Evolutionary conservation across 2,797 vertebrate genomes (phyloP).

Genomic region (Calcarius lapponicus): DNA sequence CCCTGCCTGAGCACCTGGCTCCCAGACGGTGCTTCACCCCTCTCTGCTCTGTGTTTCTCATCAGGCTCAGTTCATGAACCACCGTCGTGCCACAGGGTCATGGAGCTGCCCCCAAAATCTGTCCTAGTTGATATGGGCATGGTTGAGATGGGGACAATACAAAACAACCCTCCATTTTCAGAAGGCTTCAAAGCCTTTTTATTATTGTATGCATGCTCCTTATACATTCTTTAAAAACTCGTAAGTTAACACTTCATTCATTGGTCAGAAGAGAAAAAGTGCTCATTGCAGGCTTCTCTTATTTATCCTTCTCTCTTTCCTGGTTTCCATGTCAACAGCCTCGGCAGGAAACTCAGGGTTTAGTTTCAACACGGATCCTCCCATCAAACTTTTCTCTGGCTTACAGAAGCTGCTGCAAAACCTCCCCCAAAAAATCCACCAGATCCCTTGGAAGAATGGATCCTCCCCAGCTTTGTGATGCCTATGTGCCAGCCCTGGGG

Average conservation of each 20-base stretch:
- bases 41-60: not conserved
- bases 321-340: not conserved
- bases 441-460: not conserved
- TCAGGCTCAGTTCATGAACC: not conserved
- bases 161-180: not conserved
- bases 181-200: not conserved
- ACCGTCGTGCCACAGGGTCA: rapidly evolving
- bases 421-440: not conserved
- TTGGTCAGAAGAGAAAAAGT: not conserved
- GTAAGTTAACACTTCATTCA: too few relatives aligned
- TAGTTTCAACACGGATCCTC: not conserved
- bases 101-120: not conserved
- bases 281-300: not conserved
- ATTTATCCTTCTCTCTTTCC: not conserved
- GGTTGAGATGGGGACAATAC: not conserved
- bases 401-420: not conserved
- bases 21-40: not conserved
- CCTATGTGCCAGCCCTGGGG: not conserved
- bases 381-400: not conserved
- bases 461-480: not conserved
- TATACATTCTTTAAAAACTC: not conserved
- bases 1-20: not conserved
- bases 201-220: not conserved
- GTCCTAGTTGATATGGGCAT: not conserved
- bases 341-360: not conserved